Conservation (phyloP, 2,797 vertebrate genomes). For the Threskiornis aethiopicus region DNA sequence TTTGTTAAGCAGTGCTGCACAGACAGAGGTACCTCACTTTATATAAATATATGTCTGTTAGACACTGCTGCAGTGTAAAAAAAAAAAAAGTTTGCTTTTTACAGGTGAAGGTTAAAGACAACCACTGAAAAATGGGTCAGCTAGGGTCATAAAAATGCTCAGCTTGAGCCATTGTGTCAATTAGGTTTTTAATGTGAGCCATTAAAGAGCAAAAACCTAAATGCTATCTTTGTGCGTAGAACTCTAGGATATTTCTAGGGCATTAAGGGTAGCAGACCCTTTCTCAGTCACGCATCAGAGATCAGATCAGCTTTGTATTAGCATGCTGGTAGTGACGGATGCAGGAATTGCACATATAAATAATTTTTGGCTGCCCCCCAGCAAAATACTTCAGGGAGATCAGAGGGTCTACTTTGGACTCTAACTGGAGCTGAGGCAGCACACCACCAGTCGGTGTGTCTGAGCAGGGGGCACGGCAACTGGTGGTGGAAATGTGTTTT, state of each 20-base stretch:
- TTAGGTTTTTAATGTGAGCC: neutral
- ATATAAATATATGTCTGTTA: neutral
- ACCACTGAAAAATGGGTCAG: neutral
- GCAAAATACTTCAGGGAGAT: neutral
- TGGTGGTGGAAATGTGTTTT: neutral
- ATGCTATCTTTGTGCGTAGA: neutral
- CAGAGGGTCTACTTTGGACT: neutral
- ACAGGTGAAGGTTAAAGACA: neutral
- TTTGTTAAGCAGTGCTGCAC: neutral
- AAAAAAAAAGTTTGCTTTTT: neutral
- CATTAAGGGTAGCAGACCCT: neutral
- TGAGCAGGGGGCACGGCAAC: neutral
- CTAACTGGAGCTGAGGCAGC: neutral
- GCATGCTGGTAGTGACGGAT: neutral
- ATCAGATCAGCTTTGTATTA: neutral
- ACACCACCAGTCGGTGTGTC: neutral
- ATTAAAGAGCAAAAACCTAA: neutral
- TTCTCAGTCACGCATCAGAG: neutral
- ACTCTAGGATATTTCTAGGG: neutral
- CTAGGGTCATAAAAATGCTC: neutral
- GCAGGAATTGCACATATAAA: neutral
- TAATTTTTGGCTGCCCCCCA: neutral
- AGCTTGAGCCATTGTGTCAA: neutral
- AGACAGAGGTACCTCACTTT: neutral
- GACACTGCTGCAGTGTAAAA: neutral